phyloP scores from a whole-genome alignment of 2,113 vertebrate species.

The Struthio camelus region DNA sequence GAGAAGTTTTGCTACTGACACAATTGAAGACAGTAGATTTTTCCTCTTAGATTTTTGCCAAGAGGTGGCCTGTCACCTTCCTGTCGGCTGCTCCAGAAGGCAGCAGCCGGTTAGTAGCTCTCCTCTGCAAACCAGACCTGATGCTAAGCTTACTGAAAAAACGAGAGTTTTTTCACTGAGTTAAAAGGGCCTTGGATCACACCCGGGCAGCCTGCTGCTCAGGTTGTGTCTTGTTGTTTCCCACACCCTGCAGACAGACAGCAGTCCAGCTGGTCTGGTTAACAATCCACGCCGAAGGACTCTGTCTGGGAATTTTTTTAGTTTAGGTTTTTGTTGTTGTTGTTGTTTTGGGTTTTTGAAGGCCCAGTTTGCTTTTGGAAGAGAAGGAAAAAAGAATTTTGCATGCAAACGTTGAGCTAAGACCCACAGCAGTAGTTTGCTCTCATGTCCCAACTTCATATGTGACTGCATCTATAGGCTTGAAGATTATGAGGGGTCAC shows the following conservation, averaged over 20 bases:
- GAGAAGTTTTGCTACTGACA: not conserved
- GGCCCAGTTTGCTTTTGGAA: not conserved
- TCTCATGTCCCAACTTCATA: not conserved
- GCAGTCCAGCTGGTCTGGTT: not conserved
- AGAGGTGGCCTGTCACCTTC: not conserved
- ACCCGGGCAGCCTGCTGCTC: not conserved
- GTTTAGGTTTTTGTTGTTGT: too few species aligned
- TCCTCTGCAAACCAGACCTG: not conserved
- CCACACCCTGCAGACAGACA: not conserved
- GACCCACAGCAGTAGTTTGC: not conserved
- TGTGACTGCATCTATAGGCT: not conserved
- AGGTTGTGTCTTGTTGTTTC: not conserved
- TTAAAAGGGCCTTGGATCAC: not conserved
- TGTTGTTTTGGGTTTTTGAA: not conserved
- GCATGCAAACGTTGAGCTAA: not conserved
- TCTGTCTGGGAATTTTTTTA: too few species aligned
- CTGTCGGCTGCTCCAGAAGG: not conserved
- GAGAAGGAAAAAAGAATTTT: not conserved
- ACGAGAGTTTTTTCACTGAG: not conserved
- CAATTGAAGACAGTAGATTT: not conserved
- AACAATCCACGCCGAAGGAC: fast-evolving
- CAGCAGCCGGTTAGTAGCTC: not conserved
- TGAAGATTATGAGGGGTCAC: not conserved
- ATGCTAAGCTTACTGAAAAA: not conserved
- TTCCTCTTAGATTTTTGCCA: not conserved